Conservation (phyloP, 2,888 invertebrate genomes). For the Drosophila birchii region DNA sequence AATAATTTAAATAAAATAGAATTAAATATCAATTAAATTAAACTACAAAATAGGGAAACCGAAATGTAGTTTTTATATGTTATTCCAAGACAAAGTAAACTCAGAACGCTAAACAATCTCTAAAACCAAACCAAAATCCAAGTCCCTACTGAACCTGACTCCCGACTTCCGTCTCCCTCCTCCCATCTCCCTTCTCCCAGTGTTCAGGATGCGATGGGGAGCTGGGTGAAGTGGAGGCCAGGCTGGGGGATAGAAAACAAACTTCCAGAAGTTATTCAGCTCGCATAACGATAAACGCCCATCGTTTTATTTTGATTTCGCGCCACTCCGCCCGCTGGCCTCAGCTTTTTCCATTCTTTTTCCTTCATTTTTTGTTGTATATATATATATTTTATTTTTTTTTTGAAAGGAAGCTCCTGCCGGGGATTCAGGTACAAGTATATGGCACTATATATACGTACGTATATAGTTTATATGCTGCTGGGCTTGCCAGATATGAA, state of each 20-base stretch:
- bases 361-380: background rate
- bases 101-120: slow-evolving; percentile 4
- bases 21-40: no score
- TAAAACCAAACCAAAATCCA: slow-evolving; percentile 1
- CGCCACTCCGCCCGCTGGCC: slow-evolving; percentile 42
- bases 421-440: slow-evolving; percentile 15
- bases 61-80: no score
- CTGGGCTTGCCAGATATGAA: slow-evolving; percentile 76
- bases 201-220: background rate
- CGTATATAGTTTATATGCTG: slow-evolving; percentile 65
- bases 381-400: background rate
- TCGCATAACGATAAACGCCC: slow-evolving; percentile 82
- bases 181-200: background rate
- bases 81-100: no score
- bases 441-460: slow-evolving; percentile 32
- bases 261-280: slow-evolving; percentile 82
- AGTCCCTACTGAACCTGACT: background rate
- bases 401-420: background rate
- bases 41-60: no score
- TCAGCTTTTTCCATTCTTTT: background rate
- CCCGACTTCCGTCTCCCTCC: background rate
- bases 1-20: no score
- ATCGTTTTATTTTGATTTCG: slow-evolving; percentile 78
- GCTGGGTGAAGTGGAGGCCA: background rate
- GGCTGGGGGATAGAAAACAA: slow-evolving; percentile 64